Conservation (phyloP, 2,888 invertebrate genomes). For the Minunthozetes semirufus region DNA sequence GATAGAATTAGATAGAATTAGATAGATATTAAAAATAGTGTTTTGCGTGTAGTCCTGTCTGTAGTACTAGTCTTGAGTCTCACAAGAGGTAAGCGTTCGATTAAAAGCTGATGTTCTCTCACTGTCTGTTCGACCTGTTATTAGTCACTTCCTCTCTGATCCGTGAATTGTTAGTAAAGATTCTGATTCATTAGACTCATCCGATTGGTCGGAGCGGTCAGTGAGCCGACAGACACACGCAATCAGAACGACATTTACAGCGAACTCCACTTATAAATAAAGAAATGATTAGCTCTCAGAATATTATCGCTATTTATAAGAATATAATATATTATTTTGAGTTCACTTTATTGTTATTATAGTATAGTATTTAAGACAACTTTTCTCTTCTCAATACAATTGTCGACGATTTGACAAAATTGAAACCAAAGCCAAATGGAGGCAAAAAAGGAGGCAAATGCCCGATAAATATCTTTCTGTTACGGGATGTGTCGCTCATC, state of each 20-base stretch:
- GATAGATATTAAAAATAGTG: constrained; percentile 2
- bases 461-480: constrained; percentile 4
- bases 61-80: neutral
- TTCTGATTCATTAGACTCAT: neutral
- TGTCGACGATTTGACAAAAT: neutral
- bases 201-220: constrained; percentile 1
- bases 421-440: neutral
- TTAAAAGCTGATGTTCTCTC: neutral
- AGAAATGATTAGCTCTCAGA: neutral
- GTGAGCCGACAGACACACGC: neutral
- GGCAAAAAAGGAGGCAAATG: neutral
- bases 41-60: neutral
- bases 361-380: neutral
- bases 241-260: neutral
- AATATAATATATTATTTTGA: neutral
- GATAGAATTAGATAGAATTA: no score
- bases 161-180: constrained; percentile 9
- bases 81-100: neutral
- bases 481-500: neutral
- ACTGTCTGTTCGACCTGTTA: constrained; percentile 12
- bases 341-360: neutral
- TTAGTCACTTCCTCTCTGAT: constrained; percentile 14
- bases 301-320: neutral
- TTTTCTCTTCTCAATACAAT: neutral
- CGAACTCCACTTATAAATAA: neutral